Evolutionary conservation across 2,888 invertebrate genomes (phyloP), one percentile per base, ranked within the genome.

Genomic region (Aricia artaxerxes): DNA sequence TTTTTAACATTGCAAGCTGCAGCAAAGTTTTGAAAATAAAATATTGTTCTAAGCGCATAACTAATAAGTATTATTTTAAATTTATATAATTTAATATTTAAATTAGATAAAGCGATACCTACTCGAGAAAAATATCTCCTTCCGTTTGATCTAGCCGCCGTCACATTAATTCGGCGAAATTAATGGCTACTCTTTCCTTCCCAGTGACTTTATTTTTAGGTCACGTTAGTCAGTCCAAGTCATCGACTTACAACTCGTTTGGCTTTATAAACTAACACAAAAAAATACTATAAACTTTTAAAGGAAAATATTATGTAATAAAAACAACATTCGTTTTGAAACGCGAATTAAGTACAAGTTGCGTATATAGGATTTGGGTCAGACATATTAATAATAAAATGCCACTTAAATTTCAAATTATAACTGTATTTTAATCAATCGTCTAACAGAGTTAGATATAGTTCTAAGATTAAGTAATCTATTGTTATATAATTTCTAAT

Each of bases 81-180:
- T 44, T 11, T 4, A 53, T 13, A 2, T 13, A 13, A 13, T 13
- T 53, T 53, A 13, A 69, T 69, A 4, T 69, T 11, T 69, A 35
- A 69, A 69, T 5, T 13, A 4, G 13, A 53, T 53, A 44, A 44
- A 44, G 49, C 57, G 24, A 24, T 64, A 31, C 7, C 24, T 11
- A 9, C 64, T 64, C 3, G 31, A 24, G 75, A 49, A 76, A 76
- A 57, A 76, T 85, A 84, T 84, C 86, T 85, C 88, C 88, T 89
- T 77, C 44, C 69, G 40, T 78, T 78, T 78, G 69, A 78, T 78
- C 38, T 61, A 64, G 60, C 78, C 76, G 35, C 35, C 64, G 79
- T 79, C 75, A 49, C 75, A 24, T 57, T 73, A 60, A 44, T 73
- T 79, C 64, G 38, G 44, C 49, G 76, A 76, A 75, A 76, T 76